These are phyloP conservation scores for Vombatus ursinus DNA, from an alignment of 2,113 vertebrate species.

Conservation along the genomic window DNA sequence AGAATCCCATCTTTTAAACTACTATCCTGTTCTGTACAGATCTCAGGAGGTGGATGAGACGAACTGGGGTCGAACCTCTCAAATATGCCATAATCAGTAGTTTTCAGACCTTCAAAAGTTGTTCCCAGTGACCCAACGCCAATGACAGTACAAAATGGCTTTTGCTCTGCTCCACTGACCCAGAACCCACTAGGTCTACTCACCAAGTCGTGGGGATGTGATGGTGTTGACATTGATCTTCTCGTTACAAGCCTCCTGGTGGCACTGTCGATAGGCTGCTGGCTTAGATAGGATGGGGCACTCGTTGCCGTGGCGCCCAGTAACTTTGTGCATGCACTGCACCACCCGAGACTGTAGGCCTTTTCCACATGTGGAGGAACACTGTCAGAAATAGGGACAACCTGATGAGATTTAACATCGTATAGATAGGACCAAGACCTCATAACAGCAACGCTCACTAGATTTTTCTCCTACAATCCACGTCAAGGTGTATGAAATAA, in stretches of 20 bases:
- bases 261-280: constrained; percentile 92
- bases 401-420: neutral
- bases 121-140: neutral
- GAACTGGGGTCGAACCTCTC: neutral
- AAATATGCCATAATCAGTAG: neutral
- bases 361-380: constrained; percentile 95
- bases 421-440: rapidly evolving
- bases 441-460: neutral
- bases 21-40: neutral
- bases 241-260: constrained; percentile 92
- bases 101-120: neutral
- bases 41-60: neutral
- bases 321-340: constrained; percentile 98
- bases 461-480: no score
- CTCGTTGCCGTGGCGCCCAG: constrained; percentile 94
- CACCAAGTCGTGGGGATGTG: constrained; percentile 96
- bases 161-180: neutral
- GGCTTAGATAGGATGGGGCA: constrained; percentile 89
- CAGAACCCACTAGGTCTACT: constrained; percentile 69
- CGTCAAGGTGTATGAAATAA: neutral
- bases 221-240: constrained; percentile 95
- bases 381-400: constrained; percentile 84
- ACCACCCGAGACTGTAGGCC: constrained; percentile 97
- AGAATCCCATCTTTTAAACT: constrained; percentile 47
- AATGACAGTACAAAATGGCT: neutral